Evolutionary conservation across 2,888 invertebrate genomes (phyloP), one percentile per base, ranked within the genome.

Genomic region (Priapulus caudatus): DNA sequence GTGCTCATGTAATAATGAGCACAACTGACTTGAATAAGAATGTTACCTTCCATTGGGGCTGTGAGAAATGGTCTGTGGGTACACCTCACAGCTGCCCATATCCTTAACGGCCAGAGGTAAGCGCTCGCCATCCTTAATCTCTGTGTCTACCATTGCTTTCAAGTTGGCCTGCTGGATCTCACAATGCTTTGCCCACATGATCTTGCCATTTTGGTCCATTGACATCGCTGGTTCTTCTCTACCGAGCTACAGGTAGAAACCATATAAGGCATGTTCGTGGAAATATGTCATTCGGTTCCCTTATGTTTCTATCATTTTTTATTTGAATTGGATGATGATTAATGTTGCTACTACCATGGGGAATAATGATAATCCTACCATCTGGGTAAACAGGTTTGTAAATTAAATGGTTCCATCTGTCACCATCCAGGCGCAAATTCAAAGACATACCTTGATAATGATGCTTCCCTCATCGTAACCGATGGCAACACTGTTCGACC

Each of bases 11-110:
- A n/a, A n/a, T n/a, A n/a, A n/a, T n/a, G n/a, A n/a, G n/a, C n/a
- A n/a, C n/a, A n/a, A n/a, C n/a, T n/a, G n/a, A n/a, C n/a, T n/a
- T n/a, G n/a, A 10, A 10, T 48, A 5, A 44, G 5, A 44, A 23
- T 48, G 62, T 51, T 61, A 78, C 75, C 90, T 81, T 16, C 98
- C 98, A 71, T 99, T 98, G 0, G 97, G 93, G 74, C 97, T 98
- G 72, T 98, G 98, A 22, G 88, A 86, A 58, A 98, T 89, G 0
- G 90, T 93, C 69, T 99, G 98, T 0, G 98, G 98, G 71, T 97
- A 98, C 57, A 98, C 93, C 74, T 98, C 98, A 70, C 97, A 98
- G 3, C 92, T 89, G 1, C 98, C 98, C 89, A 98, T 92, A 67
- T 98, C 98, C 70, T 98, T 98, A 0, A 95, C 87, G 2, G 86